Evolutionary conservation across 92 coral and sea anemone species (phyloP).

Genomic region (Zoanthus solanderi): DNA sequence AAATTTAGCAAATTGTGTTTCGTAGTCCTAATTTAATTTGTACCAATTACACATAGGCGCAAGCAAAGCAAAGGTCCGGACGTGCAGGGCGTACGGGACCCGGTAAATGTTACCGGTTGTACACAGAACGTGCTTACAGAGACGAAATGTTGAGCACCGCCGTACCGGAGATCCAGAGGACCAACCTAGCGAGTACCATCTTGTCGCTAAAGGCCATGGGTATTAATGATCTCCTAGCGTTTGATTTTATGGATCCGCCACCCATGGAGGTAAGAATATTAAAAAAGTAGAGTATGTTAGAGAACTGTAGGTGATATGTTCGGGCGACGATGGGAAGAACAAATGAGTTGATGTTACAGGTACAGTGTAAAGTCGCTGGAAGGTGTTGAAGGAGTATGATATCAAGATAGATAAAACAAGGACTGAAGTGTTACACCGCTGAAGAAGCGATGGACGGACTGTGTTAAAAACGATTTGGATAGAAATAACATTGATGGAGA

Average conservation of each 20-base stretch:
- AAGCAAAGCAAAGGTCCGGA: conserved; percentile 95
- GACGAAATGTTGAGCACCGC: conserved; percentile 99
- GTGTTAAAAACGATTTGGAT: too few relatives aligned
- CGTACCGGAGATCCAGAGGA: conserved; percentile 98
- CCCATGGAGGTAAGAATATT: conserved; percentile 90
- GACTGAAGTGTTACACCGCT: too few relatives aligned
- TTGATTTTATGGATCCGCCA: conserved; percentile 99
- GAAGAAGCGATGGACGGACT: too few relatives aligned
- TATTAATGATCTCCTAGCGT: conserved; percentile 92
- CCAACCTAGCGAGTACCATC: conserved; percentile 95
- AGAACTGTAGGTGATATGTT: too few relatives aligned
- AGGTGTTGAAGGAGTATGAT: too few relatives aligned
- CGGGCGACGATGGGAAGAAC: too few relatives aligned
- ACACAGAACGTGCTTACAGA: conserved; percentile 98
- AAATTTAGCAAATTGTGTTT: too few relatives aligned
- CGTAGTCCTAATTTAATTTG: not conserved
- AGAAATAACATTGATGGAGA: too few relatives aligned
- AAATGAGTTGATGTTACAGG: too few relatives aligned
- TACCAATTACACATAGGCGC: conserved; percentile 71
- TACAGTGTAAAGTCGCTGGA: too few relatives aligned
- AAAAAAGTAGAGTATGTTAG: not conserved
- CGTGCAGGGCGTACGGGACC: conserved; percentile 99
- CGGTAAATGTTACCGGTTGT: conserved; percentile 98
- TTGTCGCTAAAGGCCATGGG: conserved; percentile 99
- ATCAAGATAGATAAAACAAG: too few relatives aligned